Conservation (phyloP, 2,113 vertebrate genomes). For the Notiomystis cincta region DNA sequence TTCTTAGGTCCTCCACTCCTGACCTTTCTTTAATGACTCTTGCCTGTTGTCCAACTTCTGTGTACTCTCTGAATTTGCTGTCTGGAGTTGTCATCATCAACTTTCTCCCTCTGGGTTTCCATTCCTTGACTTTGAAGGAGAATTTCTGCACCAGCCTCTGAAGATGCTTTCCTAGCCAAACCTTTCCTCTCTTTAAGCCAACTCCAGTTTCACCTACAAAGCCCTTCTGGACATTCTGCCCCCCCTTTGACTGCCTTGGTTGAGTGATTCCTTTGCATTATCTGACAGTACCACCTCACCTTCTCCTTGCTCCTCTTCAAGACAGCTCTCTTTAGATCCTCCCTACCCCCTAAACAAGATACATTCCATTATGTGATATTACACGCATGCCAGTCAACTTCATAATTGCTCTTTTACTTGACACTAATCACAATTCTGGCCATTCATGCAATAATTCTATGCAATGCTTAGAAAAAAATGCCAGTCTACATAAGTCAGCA, state of each 20-base stretch:
- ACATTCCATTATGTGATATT: neutral
- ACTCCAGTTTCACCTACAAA: neutral
- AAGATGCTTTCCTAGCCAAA: neutral
- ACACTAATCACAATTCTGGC: neutral
- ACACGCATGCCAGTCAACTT: neutral
- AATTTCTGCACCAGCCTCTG: neutral
- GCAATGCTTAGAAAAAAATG: neutral
- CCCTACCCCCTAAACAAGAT: neutral
- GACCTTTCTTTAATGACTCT: neutral
- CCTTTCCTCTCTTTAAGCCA: neutral
- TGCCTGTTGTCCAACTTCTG: neutral
- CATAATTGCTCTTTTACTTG: neutral
- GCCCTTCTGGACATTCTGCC: neutral
- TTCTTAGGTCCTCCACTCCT: neutral
- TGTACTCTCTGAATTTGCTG: neutral
- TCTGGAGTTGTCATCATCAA: neutral
- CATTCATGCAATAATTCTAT: neutral
- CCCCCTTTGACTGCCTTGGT: rapidly evolving
- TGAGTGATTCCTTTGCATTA: neutral
- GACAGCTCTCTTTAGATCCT: neutral
- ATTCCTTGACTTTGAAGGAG: neutral
- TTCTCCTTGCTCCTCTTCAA: neutral
- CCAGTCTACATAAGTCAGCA: neutral
- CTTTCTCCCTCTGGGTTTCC: neutral
- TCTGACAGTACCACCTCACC: neutral